Evolutionary conservation across 2,888 invertebrate genomes (phyloP), one percentile per base, ranked within the genome.

Genomic region (Troides aeacus): DNA sequence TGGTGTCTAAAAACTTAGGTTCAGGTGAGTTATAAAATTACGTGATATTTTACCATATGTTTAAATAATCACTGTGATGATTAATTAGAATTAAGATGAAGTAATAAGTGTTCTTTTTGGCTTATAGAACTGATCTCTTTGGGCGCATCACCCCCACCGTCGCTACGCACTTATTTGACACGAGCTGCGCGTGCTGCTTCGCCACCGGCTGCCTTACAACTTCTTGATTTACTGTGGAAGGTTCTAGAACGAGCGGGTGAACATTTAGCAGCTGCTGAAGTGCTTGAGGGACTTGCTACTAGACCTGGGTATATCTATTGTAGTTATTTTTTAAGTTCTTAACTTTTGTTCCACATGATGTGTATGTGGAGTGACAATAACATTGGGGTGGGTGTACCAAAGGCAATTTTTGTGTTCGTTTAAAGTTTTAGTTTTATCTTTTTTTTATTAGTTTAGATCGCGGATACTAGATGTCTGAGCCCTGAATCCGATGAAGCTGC

Each of bases 231-330:
- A 74, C 90, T 99, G 69, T 99, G 99, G 99, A 98, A 98, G 87
- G 98, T 97, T 84, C 98, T 99, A 81, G 99, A 99, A 87, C 96
- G 96, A 83, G 96, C 96, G 79, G 96, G 96, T 42, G 97, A 99
- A 84, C 99, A 98, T 83, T 95, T 96, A 1, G 96, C 97, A 15
- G 99, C 99, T 1, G 98, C 99, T 0, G 95, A 96, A 79, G 97
- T 99, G 74, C 93, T 99, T 2, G 96, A 97, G 75, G 96, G 96
- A 78, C 93, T 99, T 71, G 98, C 99, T 5, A 96, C 96, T 24
- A 94, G 94, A 79, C 93, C 94, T 18, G 95, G 94, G 95, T 95
- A 82, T 81, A 85, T 76, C n/a, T 36, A 42, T 18, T 64, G 30
- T 30, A 30, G 30, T 30, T 30, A 30, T 30, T 30, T 30, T 30